These are phyloP conservation scores for Elachura formosa DNA, from an alignment of 2,113 vertebrate genomes.

Conservation along the genomic window DNA sequence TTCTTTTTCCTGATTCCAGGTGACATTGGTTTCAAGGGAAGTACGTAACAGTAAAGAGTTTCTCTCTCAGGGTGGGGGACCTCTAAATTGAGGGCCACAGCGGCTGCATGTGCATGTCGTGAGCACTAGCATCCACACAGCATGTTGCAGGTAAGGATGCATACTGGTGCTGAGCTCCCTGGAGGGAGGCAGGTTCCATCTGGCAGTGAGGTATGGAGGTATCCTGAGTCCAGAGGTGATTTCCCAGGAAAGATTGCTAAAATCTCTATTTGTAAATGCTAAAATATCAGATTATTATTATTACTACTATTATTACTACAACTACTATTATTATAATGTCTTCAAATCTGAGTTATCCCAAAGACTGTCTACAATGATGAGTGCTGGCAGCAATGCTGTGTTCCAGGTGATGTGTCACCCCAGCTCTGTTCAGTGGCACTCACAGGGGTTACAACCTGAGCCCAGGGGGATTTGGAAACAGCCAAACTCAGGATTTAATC, in stretches of 20 bases:
- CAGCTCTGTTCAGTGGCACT: background rate
- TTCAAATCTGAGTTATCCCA: background rate
- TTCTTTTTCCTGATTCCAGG: background rate
- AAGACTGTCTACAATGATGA: background rate
- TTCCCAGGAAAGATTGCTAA: background rate
- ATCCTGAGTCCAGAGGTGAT: background rate
- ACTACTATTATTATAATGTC: background rate
- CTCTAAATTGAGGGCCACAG: background rate
- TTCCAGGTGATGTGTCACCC: background rate
- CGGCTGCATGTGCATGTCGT: no score
- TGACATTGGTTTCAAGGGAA: background rate
- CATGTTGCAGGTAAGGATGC: background rate
- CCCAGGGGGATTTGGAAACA: background rate
- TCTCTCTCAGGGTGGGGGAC: background rate
- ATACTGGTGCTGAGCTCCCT: fast-evolving
- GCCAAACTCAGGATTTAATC: background rate
- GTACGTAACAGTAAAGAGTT: fast-evolving
- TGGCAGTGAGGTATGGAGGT: background rate
- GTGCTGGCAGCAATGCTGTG: background rate
- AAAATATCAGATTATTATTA: background rate
- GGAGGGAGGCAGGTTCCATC: background rate
- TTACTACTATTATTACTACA: background rate
- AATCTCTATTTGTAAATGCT: background rate
- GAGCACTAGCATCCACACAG: background rate
- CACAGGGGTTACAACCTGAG: background rate